These are phyloP conservation scores for Cichlasoma orientale DNA, from an alignment of 2,797 vertebrate genomes.

Conservation along the genomic window DNA sequence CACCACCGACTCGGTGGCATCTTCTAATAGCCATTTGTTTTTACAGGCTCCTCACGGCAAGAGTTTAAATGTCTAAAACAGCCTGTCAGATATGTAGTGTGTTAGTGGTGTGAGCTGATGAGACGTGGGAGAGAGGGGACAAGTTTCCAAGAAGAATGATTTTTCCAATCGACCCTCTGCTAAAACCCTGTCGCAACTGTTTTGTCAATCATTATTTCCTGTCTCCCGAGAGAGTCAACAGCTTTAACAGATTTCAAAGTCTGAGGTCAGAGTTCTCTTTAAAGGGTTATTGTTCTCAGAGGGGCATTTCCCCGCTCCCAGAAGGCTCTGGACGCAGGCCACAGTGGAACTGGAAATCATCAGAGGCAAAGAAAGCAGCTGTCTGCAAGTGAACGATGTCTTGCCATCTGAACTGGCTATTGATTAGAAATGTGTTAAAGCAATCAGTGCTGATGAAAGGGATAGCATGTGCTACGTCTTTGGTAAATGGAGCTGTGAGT, in stretches of 20 bases:
- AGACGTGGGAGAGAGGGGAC: slow-evolving; percentile 13
- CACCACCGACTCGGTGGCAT: slow-evolving; percentile 6
- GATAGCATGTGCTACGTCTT: background rate
- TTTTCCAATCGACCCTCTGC: slow-evolving; percentile 10
- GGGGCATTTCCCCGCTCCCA: slow-evolving; percentile 15
- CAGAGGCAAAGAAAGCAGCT: slow-evolving; percentile 25
- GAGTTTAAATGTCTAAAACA: slow-evolving; percentile 38
- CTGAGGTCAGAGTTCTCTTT: slow-evolving; percentile 28
- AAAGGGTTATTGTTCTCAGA: slow-evolving; percentile 28
- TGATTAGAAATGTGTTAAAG: slow-evolving; percentile 25
- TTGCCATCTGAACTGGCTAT: background rate
- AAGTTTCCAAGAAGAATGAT: slow-evolving; percentile 33
- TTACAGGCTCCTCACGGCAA: slow-evolving; percentile 1
- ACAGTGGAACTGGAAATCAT: slow-evolving; percentile 21
- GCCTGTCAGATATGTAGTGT: background rate
- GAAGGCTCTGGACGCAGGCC: slow-evolving; percentile 33
- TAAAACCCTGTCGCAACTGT: slow-evolving; percentile 34
- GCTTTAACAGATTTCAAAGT: slow-evolving; percentile 28
- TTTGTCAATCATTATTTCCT: slow-evolving; percentile 54
- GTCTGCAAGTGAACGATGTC: slow-evolving; percentile 15
- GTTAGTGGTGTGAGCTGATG: slow-evolving; percentile 1
- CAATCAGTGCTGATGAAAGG: background rate
- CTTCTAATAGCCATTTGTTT: slow-evolving; percentile 20
- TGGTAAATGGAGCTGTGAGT: background rate
- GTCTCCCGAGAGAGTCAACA: background rate